A percentile compares a stretch with the other conserved stretches of the same genome.
Evolutionary conservation across 1,140 invertebrate species (phyloP).

Genomic region (Bombus waltoni): DNA sequence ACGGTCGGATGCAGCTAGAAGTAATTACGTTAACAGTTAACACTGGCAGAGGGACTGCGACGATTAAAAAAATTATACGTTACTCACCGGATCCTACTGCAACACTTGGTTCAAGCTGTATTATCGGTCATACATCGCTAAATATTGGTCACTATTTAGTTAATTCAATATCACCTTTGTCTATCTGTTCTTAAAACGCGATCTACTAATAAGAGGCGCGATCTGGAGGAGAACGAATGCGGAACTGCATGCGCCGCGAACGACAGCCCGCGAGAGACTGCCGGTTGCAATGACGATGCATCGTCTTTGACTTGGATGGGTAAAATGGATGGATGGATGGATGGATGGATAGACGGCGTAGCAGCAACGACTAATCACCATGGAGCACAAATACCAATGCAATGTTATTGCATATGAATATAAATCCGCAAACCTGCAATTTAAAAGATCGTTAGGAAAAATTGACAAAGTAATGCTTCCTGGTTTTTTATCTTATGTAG

Average conservation of each 20-base stretch:
- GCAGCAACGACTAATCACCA: constrained; percentile 7
- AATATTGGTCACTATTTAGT: background rate
- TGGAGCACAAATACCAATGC: background rate
- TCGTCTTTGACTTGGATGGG: constrained; percentile 62
- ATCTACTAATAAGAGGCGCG: background rate
- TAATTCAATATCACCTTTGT: too few relatives aligned
- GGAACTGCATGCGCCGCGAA: constrained; percentile 58
- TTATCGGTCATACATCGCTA: background rate
- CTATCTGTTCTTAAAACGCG: too few relatives aligned
- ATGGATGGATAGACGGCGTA: constrained; percentile 25
- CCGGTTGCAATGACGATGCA: constrained; percentile 56
- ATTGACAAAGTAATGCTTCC: background rate
- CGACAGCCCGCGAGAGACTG: constrained; percentile 66
- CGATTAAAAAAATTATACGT: background rate
- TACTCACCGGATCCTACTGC: background rate
- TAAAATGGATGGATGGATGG: constrained; percentile 56
- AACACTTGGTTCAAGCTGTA: background rate
- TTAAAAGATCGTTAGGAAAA: background rate
- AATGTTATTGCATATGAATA: background rate
- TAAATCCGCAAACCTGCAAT: background rate
- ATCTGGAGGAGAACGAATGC: constrained; percentile 24
- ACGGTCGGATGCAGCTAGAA: background rate
- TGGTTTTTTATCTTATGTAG: too few relatives aligned
- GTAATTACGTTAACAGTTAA: constrained; percentile 21
- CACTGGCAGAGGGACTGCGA: background rate